These are phyloP conservation scores for Jaculus jaculus DNA, from an alignment of 2,113 vertebrate species.

Conservation along the genomic window DNA sequence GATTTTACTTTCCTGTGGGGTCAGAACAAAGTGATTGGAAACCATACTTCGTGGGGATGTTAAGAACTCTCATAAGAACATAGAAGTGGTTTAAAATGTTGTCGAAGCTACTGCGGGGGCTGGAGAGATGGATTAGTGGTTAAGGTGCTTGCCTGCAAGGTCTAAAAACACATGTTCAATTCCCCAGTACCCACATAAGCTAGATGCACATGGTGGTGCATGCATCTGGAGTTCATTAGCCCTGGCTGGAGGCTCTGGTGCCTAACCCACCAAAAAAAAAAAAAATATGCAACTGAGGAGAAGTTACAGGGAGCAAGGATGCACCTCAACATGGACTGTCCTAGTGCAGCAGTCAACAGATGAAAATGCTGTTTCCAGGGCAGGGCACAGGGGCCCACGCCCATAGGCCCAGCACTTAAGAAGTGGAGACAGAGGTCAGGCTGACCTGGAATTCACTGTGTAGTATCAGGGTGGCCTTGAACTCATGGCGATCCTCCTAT, in stretches of 20 bases:
- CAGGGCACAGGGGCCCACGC: not conserved
- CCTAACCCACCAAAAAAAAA: too few species aligned
- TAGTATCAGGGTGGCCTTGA: too few species aligned
- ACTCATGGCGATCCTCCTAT: too few species aligned
- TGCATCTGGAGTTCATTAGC: too few species aligned
- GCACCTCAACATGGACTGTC: not conserved
- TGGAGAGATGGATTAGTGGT: too few species aligned
- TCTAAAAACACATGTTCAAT: too few species aligned
- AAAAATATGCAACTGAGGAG: too few species aligned
- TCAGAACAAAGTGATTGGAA: not conserved
- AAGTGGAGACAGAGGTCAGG: not conserved
- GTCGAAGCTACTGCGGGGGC: not conserved
- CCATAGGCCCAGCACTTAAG: not conserved
- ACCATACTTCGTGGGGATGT: not conserved
- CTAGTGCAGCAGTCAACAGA: not conserved
- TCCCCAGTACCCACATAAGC: too few species aligned
- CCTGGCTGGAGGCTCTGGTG: too few species aligned
- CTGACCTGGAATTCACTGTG: too few species aligned
- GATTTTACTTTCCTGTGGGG: not conserved
- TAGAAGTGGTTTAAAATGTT: not conserved
- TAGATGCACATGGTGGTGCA: too few species aligned
- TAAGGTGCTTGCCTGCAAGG: too few species aligned
- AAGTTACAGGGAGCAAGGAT: not conserved
- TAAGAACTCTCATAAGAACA: not conserved
- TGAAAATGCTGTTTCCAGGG: not conserved